Base-by-base conservation (phyloP, 2,888 invertebrate species). In the Clivina fossor region DNA sequence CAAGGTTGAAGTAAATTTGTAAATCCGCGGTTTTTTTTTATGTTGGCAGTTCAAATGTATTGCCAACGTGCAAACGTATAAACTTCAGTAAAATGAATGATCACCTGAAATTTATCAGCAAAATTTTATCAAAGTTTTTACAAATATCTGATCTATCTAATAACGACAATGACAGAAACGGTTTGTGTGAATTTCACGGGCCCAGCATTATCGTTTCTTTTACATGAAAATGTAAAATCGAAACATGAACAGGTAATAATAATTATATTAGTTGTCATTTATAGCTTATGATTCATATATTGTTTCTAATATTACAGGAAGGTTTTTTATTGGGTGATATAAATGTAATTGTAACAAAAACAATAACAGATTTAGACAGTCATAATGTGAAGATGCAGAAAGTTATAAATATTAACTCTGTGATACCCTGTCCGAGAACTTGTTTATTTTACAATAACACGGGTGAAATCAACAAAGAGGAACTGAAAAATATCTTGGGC, bases 281-380 rank as follows among this genome's bases (percentile, higher is more conserved):
- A 7, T 26, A 40, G 8, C 8, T 20, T 24, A 15, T 51, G 18
- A 11, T 11, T 30, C 11, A 11, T 30, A 8, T 18, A 40, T 48
- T 48, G 11, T 18, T 18, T 19, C 30, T 44, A 16, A 19, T 38
- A 32, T 62, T 74, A 49, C 70, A 79, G 79, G 78, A 79, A 67
- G 61, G 61, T 9, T 59, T 61, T 55, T 20, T 61, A 15, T 22
- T 61, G 28, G 61, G 61, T 4, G 38, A 55, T 11, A 53, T 44
- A 7, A 43, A 53, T 28, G 44, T 37, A 37, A 80, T 80, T 71
- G 78, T 84, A 63, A 82, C 81, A 3, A 83, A 81, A 69, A 82
- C 82, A 54, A 83, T 85, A 67, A 86, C 86, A 3, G 86, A 86
- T 68, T 79, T 81, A 11, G 83, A 85, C 58, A 82, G 80, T 64